Base-by-base conservation (phyloP, 1,140 invertebrate species). In the Zaprionus nigranus region DNA sequence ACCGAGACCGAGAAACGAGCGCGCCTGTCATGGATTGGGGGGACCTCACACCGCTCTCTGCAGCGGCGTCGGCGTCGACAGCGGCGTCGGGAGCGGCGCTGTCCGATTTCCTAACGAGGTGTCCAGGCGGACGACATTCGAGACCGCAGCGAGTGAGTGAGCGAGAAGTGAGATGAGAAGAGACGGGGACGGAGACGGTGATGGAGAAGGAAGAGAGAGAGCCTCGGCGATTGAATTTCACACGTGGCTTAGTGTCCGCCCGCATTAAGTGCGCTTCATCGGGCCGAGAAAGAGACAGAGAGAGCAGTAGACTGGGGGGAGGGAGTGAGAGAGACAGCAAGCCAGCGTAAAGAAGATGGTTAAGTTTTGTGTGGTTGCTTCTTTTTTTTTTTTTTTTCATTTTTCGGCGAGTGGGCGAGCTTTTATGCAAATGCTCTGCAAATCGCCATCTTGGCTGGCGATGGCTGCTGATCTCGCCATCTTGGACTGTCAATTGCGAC, bases 231-330 rank as follows among this genome's bases (percentile, higher is more conserved):
- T 91, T 91, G 78, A 90, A 86, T 91, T 91, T 91, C 90, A 91
- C 84, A 91, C 90, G 84, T 91, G 90, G 90, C 82, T 86, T 82
- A 86, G 83, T 91, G 90, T 91, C 77, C 90, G 82, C 90, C 90
- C 85, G 85, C 84, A 91, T 91, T 91, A 91, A 82, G 80, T 79
- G 76, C 90, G 78, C 79, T 85, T 76, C 84, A 82, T 26, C 68
- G 77, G 13, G 20, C 3, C 30, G 11, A 22, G 11, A 46, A 13
- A 57, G 62, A 66, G 17, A 60, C 59, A 15, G 5, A 22, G 28
- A 49, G 53, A 40, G n/a, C n/a, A n/a, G n/a, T n/a, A n/a, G n/a
- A n/a, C n/a, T n/a, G n/a, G n/a, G 43, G 11, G 13, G 64, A 34
- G 15, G 15, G 17, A 17, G 71, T 58, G 79, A 77, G 51, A 65